Evolutionary conservation across 2,888 invertebrate genomes (phyloP), one percentile per base, ranked within the genome.

Genomic region (Villa cingulata): DNA sequence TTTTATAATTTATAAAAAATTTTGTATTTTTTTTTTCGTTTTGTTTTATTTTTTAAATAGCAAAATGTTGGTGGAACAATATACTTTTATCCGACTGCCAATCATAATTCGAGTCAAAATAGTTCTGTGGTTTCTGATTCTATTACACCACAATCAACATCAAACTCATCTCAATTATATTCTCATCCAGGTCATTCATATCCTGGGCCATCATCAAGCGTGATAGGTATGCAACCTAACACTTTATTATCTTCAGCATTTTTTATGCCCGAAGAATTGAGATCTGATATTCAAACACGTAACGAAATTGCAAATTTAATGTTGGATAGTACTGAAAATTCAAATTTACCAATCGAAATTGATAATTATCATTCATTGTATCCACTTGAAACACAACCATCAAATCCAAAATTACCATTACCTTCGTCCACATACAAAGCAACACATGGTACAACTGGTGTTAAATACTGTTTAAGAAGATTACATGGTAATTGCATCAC

Each of bases 61-160:
- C 89, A 89, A 70, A 89, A 87, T 73, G 88, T 89, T 52, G 91
- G 91, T 48, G 94, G 94, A 23, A 94, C 94, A 16, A 94, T 94
- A 43, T 95, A 94, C 68, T 95, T 92, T 70, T 95, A 90, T 67
- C 77, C 83, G 36, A 78, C 83, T 51, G 69, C 74, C 50, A 77
- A 74, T 58, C 67, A 69, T 53, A 62, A 72, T 53, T 71, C 72
- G 55, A 64, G 71, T 48, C 67, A 64, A 56, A 63, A 58, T 43
- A 61, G 55, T 54, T 67, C 59, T 54, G 58, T 62, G 32, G 64
- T 61, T 44, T 63, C 62, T 43, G 63, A 62, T 52, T 60, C 60
- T 50, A 60, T 54, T 45, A 56, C 63, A 17, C 51, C 62, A 45
- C 62, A 60, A 48, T 54, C 59, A 3, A 61, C 64, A n/a, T 59